These are phyloP conservation scores for Diarsia brunnea DNA, from an alignment of 2,888 invertebrate genomes.

Conservation along the genomic window DNA sequence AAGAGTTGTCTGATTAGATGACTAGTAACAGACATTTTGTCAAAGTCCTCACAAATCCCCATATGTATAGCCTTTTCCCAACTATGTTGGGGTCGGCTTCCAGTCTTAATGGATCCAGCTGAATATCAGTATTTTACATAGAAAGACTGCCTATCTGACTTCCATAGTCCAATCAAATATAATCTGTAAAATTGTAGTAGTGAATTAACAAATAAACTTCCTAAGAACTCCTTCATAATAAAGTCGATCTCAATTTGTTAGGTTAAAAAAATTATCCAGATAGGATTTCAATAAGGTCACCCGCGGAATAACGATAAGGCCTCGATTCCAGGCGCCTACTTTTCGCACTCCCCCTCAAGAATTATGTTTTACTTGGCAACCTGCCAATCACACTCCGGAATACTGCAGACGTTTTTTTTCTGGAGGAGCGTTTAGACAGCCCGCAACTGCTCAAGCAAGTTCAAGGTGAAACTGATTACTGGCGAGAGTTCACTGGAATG, in stretches of 20 bases:
- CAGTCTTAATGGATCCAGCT: too few relatives aligned
- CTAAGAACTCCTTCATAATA: not conserved
- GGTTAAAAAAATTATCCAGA: conserved; percentile 24
- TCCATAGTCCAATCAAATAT: too few relatives aligned
- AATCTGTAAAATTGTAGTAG: not conserved
- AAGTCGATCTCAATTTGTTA: conserved; percentile 5
- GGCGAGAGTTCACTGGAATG: conserved; percentile 43
- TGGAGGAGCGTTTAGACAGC: conserved; percentile 40
- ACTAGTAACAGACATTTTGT: too few relatives aligned
- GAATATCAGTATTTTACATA: too few relatives aligned
- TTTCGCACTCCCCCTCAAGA: conserved; percentile 42
- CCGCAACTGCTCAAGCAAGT: conserved; percentile 31
- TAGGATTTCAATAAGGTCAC: conserved; percentile 56
- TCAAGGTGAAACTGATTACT: conserved; percentile 54
- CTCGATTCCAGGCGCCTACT: conserved; percentile 33
- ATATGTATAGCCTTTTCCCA: too few relatives aligned
- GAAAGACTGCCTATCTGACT: too few relatives aligned
- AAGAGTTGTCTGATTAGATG: too few relatives aligned
- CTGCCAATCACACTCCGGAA: conserved; percentile 53
- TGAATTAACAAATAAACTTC: not conserved
- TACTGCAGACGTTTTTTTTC: conserved; percentile 41
- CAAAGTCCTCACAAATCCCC: too few relatives aligned
- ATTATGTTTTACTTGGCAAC: conserved; percentile 51
- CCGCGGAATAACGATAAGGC: conserved; percentile 36
- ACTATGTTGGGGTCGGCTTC: too few relatives aligned